Evolutionary conservation across 2,888 invertebrate species (phyloP).

Genomic region (Hartigia nigra): DNA sequence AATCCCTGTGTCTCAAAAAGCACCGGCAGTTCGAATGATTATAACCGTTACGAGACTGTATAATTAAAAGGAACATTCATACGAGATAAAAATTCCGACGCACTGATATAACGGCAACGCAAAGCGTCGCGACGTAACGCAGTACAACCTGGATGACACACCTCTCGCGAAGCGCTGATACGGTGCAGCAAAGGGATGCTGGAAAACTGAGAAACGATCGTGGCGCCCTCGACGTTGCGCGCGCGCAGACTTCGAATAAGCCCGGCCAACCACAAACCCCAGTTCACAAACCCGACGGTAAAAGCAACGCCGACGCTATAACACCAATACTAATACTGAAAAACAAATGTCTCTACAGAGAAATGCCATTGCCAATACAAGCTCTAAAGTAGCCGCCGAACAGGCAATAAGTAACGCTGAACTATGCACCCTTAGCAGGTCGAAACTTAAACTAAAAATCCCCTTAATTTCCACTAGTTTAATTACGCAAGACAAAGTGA

Average conservation of each 20-base stretch:
- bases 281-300: neutral
- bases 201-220: conserved; percentile 61
- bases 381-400: no score
- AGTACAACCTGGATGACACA: conserved; percentile 42
- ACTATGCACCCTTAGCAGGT: no score
- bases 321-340: neutral
- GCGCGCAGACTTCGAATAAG: conserved; percentile 54
- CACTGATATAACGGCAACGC: no score
- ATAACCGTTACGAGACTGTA: no score
- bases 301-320: neutral
- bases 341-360: no score
- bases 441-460: conserved; percentile 15
- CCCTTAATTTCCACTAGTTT: conserved; percentile 23
- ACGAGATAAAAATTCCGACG: no score
- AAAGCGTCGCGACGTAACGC: no score
- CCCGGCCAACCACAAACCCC: conserved; percentile 33
- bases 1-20: no score
- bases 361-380: no score
- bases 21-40: no score
- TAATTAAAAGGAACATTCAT: no score
- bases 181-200: conserved; percentile 63
- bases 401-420: no score
- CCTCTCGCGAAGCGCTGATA: conserved; percentile 53
- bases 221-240: conserved; percentile 47
- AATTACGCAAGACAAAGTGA: conserved; percentile 12